Base-by-base conservation (phyloP, 2,797 vertebrate genomes). In the Melanotaenia parkinsoni region DNA sequence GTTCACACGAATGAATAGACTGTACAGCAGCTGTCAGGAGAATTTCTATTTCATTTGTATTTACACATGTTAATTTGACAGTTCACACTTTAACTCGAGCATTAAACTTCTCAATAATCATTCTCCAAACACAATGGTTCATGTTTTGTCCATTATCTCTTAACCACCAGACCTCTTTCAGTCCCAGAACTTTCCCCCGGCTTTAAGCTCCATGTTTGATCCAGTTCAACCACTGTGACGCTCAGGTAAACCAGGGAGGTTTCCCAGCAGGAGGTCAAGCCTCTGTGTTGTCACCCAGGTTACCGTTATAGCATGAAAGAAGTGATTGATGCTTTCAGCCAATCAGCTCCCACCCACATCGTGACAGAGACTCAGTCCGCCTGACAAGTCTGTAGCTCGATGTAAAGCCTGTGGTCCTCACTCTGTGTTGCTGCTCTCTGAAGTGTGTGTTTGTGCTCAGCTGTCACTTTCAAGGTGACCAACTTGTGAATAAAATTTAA, bases 401-500 rank as follows among this genome's bases (percentile, higher is more conserved):
- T 1, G 53, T 57, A 18, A 63, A 74, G 56, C 71, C 76, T 47
- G 68, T 65, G 74, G 51, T 83, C 62, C 1, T 0, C 62, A 63
- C 68, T 51, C 24, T 1, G 33, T 1, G 37, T 1, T 32, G 22
- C 1, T 22, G 24, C 66, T 72, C 74, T 53, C 67, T 51, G n/a
- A 74, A 74, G 74, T 80, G 77, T 86, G 76, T 85, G 84, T 88
- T 86, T 86, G 75, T 81, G 74, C 64, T 62, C 70, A 56, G 63
- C 72, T 59, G 78, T 71, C 72, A 26, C 83, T 70, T 72, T 81
- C 76, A 67, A 80, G 77, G 79, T 76, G 81, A 85, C 76, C 70
- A 78, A 73, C 68, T 63, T 58, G 77, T 81, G 86, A 88, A 88
- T 86, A 80, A 86, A 86, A 84, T 84, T 84, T 83, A 70, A 71